These are phyloP conservation scores for Erithacus rubecula DNA, from an alignment of 2,797 vertebrate species.

Conservation along the genomic window DNA sequence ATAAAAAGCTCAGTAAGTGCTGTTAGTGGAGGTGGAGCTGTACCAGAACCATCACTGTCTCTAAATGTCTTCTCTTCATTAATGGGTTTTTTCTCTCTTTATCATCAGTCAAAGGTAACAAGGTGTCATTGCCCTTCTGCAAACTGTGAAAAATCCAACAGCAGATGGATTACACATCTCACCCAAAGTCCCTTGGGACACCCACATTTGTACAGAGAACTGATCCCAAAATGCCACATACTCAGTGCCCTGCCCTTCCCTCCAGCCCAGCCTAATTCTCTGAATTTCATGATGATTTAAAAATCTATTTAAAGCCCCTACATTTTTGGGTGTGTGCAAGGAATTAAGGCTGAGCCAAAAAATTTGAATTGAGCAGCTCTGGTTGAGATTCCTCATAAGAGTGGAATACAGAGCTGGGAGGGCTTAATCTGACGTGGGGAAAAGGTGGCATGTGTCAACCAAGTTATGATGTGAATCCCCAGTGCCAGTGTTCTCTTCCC, in stretches of 20 bases:
- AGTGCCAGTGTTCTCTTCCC: background rate
- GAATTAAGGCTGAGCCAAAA: background rate
- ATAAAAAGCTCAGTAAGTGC: background rate
- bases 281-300: slow-evolving; percentile 31
- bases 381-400: background rate
- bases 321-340: background rate
- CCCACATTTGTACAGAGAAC: background rate
- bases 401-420: background rate
- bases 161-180: background rate
- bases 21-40: background rate
- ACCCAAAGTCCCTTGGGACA: background rate
- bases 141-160: background rate
- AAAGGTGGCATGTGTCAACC: background rate
- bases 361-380: background rate
- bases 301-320: slow-evolving; percentile 11
- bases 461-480: background rate
- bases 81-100: background rate
- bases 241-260: background rate
- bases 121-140: background rate
- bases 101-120: background rate
- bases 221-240: slow-evolving; percentile 2
- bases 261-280: slow-evolving; percentile 26
- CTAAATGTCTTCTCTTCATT: background rate
- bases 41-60: background rate
- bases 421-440: background rate